phyloP scores from a whole-genome alignment of 2,113 vertebrate species.

The Dicentrarchus labrax region DNA sequence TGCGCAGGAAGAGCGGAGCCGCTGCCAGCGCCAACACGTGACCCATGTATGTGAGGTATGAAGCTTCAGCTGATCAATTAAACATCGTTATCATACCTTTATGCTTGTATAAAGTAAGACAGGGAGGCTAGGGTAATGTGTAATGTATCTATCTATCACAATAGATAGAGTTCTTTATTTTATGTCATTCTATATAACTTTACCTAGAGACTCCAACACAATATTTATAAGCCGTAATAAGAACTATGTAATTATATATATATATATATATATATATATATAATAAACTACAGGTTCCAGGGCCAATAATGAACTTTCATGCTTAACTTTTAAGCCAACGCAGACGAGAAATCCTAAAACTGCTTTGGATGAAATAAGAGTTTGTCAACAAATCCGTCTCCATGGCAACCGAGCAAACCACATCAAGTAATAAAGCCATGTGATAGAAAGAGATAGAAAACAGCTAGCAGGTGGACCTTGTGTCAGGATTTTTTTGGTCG shows the following conservation, averaged over 20 bases:
- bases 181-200: too few relatives aligned
- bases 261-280: too few relatives aligned
- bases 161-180: too few relatives aligned
- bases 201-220: too few relatives aligned
- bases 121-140: too few relatives aligned
- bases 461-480: background rate
- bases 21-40: conserved; percentile 29
- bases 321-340: background rate
- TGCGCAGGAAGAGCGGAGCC: background rate
- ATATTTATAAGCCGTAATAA: too few relatives aligned
- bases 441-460: background rate
- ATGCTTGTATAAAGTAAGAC: too few relatives aligned
- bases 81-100: too few relatives aligned
- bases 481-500: background rate
- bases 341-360: background rate
- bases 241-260: too few relatives aligned
- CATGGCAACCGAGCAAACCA: background rate
- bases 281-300: too few relatives aligned
- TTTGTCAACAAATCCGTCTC: background rate
- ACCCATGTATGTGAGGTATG: background rate
- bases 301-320: background rate
- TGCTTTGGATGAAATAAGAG: background rate
- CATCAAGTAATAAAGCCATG: background rate
- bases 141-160: too few relatives aligned
- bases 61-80: background rate